A percentile compares a stretch with the other conserved stretches of the same genome.
phyloP scores from a whole-genome alignment of 2,888 invertebrate species.

The Deroplatys truncata region DNA sequence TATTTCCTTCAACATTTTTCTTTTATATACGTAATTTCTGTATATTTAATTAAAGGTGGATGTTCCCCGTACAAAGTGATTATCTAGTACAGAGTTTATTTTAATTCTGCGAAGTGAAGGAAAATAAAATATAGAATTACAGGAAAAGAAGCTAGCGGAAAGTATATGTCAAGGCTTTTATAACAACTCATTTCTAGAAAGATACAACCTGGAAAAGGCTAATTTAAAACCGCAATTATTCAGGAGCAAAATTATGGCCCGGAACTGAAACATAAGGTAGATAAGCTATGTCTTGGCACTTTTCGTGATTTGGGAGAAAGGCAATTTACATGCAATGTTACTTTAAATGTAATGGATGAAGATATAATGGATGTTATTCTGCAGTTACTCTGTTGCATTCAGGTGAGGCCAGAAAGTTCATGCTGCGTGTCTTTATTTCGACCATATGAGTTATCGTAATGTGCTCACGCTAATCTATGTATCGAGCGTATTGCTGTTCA shows the following conservation, averaged over 20 bases:
- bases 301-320: not conserved
- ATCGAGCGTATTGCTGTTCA: no score
- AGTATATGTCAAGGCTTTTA: not conserved
- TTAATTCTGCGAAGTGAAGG: not conserved
- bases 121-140: not conserved
- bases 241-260: not conserved
- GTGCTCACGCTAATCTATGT: no score
- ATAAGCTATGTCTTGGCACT: not conserved
- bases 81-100: no score
- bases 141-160: not conserved
- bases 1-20: no score
- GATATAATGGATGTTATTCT: not conserved
- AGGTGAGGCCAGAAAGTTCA: not conserved
- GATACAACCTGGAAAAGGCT: not conserved
- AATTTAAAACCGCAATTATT: not conserved
- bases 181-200: not conserved
- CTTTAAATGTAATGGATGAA: not conserved
- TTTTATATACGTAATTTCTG: no score
- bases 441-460: no score
- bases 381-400: no score
- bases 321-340: not conserved
- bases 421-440: no score
- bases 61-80: no score
- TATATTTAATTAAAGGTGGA: no score
- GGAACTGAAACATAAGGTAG: not conserved